phyloP scores from a whole-genome alignment of 1,140 invertebrate genomes.

The Diorhabda sublineata region DNA sequence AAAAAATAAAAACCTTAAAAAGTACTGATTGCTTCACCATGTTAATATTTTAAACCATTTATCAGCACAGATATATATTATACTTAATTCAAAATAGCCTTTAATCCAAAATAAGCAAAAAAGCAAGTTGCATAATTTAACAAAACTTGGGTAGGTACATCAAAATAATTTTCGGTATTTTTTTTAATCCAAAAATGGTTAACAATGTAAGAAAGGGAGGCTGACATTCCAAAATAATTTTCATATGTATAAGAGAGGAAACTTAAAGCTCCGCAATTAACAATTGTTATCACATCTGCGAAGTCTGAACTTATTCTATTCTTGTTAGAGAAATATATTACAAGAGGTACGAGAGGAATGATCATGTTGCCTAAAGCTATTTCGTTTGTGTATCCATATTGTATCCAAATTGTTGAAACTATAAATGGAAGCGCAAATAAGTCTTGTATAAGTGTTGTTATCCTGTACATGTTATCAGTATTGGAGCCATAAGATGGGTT shows the following conservation, averaged over 20 bases:
- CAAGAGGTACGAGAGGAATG: constrained; percentile 15
- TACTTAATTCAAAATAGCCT: constrained; percentile 19
- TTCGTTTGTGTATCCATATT: constrained; percentile 23
- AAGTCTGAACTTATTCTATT: constrained; percentile 10
- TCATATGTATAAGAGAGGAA: constrained; percentile 19
- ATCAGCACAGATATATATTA: background rate
- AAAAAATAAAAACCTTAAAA: too few species aligned
- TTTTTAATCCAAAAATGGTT: constrained; percentile 28
- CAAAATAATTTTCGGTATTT: constrained; percentile 14
- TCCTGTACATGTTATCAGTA: constrained; percentile 17
- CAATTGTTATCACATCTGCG: constrained; percentile 16
- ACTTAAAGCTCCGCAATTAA: constrained; percentile 18
- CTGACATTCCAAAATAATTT: constrained; percentile 27
- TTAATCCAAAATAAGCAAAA: constrained; percentile 27
- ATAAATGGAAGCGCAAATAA: constrained; percentile 27
- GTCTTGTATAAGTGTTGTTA: constrained; percentile 25
- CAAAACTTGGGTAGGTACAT: constrained; percentile 27
- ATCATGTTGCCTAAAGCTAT: constrained; percentile 11
- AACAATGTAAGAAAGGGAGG: constrained; percentile 21
- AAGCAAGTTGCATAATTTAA: constrained; percentile 33
- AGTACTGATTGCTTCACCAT: background rate
- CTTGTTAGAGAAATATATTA: constrained; percentile 22
- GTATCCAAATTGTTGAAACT: constrained; percentile 23
- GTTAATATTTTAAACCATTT: background rate
- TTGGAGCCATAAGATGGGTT: constrained; percentile 27